A percentile compares a stretch with the other conserved stretches of the same genome.
Conservation (phyloP, 2,113 vertebrate species). For the Festucalex cinctus region DNA sequence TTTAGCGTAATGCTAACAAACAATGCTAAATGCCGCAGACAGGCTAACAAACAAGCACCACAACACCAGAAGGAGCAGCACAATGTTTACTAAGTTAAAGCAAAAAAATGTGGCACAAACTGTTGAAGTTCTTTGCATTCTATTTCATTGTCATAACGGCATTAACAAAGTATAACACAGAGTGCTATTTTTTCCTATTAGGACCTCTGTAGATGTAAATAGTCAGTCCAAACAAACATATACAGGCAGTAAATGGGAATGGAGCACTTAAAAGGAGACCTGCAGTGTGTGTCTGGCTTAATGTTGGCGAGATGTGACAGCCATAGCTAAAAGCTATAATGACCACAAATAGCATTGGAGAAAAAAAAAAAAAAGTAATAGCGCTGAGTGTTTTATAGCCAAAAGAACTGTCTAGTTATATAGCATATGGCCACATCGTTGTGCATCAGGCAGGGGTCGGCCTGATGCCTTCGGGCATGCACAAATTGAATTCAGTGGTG, state of each 20-base stretch:
- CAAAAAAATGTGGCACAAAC: background rate
- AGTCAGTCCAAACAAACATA: background rate
- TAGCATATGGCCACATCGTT: background rate
- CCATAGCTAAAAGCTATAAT: background rate
- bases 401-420: background rate
- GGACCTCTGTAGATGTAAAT: background rate
- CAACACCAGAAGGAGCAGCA: background rate
- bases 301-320: background rate
- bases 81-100: background rate
- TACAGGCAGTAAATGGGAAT: background rate
- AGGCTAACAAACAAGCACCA: background rate
- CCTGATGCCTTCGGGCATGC: background rate
- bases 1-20: background rate
- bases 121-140: background rate
- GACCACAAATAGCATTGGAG: background rate
- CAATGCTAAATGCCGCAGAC: background rate
- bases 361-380: background rate
- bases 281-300: background rate
- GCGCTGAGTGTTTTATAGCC: background rate
- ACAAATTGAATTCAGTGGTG: conserved; percentile 27
- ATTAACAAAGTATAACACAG: background rate
- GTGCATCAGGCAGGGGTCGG: background rate
- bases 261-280: background rate
- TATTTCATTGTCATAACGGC: background rate
- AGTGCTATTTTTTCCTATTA: background rate